These are phyloP conservation scores for Hydrophis major DNA, from an alignment of 2,797 vertebrate species.

Conservation along the genomic window DNA sequence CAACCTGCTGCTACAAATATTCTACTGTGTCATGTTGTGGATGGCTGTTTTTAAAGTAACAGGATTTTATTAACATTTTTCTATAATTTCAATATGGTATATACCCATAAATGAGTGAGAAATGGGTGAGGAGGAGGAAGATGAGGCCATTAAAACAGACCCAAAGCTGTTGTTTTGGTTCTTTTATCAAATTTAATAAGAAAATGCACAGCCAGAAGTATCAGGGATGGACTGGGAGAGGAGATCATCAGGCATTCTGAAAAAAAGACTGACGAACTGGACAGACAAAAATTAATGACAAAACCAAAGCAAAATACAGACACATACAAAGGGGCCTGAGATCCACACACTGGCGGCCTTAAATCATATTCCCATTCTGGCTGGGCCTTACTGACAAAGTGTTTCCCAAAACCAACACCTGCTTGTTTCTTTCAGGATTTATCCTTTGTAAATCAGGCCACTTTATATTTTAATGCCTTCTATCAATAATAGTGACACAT, in stretches of 20 bases:
- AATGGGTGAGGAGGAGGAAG: constrained; percentile 54
- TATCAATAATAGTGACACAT: constrained; percentile 50
- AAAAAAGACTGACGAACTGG: constrained; percentile 59
- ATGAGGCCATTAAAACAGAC: constrained; percentile 60
- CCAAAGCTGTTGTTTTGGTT: constrained; percentile 57
- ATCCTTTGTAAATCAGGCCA: constrained; percentile 61
- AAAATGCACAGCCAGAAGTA: constrained; percentile 67
- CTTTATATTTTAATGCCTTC: constrained; percentile 51
- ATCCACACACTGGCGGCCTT: constrained; percentile 53
- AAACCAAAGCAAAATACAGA: constrained; percentile 59
- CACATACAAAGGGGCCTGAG: constrained; percentile 52
- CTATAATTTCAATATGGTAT: constrained; percentile 60
- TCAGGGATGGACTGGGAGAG: constrained; percentile 42
- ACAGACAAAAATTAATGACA: constrained; percentile 57
- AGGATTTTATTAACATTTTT: constrained; percentile 44
- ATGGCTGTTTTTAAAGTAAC: constrained; percentile 43
- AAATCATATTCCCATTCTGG: constrained; percentile 38
- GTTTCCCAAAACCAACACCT: constrained; percentile 59
- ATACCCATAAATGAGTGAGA: constrained; percentile 61
- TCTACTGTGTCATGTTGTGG: constrained; percentile 22
- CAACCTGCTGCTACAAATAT: constrained; percentile 58
- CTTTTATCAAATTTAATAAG: constrained; percentile 59
- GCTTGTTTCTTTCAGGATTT: constrained; percentile 56
- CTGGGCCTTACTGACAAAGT: constrained; percentile 42
- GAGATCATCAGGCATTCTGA: constrained; percentile 60